Conservation (phyloP, 2,888 invertebrate genomes). For the Trissoscelio sp. region DNA sequence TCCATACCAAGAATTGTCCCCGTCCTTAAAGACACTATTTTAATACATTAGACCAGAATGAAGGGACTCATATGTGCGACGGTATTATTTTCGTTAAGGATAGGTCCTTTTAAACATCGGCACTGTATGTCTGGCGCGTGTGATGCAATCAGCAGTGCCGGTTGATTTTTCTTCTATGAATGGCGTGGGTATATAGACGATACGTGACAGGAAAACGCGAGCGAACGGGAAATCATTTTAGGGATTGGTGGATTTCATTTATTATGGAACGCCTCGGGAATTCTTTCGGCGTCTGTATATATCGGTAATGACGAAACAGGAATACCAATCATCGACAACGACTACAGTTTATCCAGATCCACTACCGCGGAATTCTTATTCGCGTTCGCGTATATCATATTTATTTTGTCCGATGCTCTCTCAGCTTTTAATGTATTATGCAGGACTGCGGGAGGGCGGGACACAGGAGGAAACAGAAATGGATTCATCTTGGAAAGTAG, state of each 20-base stretch:
- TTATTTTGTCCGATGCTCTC: slow-evolving; percentile 38
- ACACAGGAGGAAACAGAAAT: slow-evolving; percentile 27
- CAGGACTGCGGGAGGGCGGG: slow-evolving; percentile 11
- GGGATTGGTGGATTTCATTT: slow-evolving; percentile 67
- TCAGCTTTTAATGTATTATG: slow-evolving; percentile 51
- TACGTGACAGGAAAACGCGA: slow-evolving; percentile 66
- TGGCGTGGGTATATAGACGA: slow-evolving; percentile 44
- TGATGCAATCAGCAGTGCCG: slow-evolving; percentile 55
- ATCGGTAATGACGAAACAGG: slow-evolving; percentile 64
- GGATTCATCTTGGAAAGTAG: slow-evolving; percentile 36
- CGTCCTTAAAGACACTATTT: too few species aligned
- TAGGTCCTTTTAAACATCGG: slow-evolving; percentile 16
- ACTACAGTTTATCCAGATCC: slow-evolving; percentile 41
- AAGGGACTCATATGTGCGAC: too few species aligned
- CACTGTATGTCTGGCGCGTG: slow-evolving; percentile 30
- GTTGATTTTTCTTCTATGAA: slow-evolving; percentile 61
- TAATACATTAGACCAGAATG: not conserved
- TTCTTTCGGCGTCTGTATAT: slow-evolving; percentile 44
- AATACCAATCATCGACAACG: slow-evolving; percentile 60
- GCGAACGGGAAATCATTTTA: slow-evolving; percentile 63
- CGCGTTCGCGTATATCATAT: slow-evolving; percentile 45
- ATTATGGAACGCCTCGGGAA: slow-evolving; percentile 61
- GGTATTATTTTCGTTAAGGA: slow-evolving; percentile 22
- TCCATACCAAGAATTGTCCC: too few species aligned
- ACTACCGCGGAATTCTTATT: slow-evolving; percentile 40